A percentile compares a stretch with the other conserved stretches of the same genome.
Conservation (phyloP, 2,797 vertebrate genomes). For the Microcaecilia unicolor region DNA sequence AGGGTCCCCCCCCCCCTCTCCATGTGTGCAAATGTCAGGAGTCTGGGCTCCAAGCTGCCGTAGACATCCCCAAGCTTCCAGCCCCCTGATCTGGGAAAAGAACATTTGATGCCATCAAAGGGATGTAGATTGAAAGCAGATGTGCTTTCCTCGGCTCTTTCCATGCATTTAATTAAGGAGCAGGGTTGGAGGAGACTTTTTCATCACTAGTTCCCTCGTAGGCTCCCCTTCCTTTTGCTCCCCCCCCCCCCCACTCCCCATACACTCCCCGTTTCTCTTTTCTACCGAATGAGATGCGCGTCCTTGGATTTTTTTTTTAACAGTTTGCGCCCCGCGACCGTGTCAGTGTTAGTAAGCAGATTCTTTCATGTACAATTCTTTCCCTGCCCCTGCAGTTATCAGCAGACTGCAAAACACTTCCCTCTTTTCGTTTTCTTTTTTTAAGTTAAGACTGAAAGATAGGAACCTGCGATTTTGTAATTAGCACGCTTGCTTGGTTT, state of each 20-base stretch:
- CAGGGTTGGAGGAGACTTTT: conserved; percentile 77
- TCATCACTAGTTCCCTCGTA: conserved; percentile 84
- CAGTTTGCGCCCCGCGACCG: too few species aligned
- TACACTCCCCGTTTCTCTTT: conserved; percentile 52
- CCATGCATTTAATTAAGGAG: conserved; percentile 97
- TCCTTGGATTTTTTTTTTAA: too few species aligned
- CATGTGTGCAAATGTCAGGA: conserved; percentile 49
- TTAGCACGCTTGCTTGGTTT: too few species aligned
- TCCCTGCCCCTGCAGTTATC: too few species aligned
- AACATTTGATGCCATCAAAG: conserved; percentile 99
- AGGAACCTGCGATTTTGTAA: too few species aligned
- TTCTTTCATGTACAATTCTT: conserved; percentile 12
- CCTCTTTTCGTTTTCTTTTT: too few species aligned
- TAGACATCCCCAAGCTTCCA: conserved; percentile 80
- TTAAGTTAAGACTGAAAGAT: too few species aligned
- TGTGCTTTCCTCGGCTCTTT: conserved; percentile 79
- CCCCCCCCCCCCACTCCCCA: conserved; percentile 42
- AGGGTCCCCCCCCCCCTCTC: conserved; percentile 33
- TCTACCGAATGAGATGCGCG: conserved; percentile 47
- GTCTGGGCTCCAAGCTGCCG: conserved; percentile 68
- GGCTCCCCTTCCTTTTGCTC: conserved; percentile 39
- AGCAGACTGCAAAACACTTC: too few species aligned
- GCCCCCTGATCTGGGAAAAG: conserved; percentile 83
- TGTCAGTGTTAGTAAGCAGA: conserved; percentile 33
- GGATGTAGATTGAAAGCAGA: conserved; percentile 90